Conservation (phyloP, 1,140 invertebrate species). For the Anastatus disparis region DNA sequence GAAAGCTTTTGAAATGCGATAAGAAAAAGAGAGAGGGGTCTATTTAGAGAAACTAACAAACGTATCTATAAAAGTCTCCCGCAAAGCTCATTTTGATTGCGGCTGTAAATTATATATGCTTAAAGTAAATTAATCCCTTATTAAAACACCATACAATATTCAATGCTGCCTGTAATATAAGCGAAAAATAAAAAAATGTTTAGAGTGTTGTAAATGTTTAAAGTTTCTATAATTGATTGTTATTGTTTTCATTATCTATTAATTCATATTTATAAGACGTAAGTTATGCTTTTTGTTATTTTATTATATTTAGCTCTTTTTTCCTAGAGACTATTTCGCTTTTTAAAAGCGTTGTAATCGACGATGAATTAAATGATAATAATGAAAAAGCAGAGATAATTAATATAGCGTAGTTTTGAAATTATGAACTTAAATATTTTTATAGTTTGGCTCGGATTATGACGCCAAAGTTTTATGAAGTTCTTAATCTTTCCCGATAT, state of each 20-base stretch:
- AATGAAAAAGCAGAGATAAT: too few species aligned
- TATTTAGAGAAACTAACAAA: conserved; percentile 37
- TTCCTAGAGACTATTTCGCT: too few species aligned
- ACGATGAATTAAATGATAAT: too few species aligned
- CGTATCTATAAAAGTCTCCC: conserved; percentile 41
- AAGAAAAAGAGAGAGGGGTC: background rate
- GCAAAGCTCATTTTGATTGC: conserved; percentile 32
- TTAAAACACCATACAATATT: conserved; percentile 36
- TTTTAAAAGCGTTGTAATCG: too few species aligned
- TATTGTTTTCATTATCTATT: conserved; percentile 26
- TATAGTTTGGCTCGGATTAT: too few species aligned
- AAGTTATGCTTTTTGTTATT: background rate
- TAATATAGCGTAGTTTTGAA: too few species aligned
- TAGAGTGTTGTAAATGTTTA: conserved; percentile 36
- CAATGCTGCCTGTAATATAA: conserved; percentile 42
- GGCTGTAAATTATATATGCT: conserved; percentile 58
- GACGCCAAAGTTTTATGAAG: too few species aligned
- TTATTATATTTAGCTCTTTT: too few species aligned
- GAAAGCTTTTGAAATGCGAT: conserved; percentile 23
- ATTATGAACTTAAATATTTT: too few species aligned
- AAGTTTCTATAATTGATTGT: conserved; percentile 30
- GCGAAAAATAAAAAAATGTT: too few species aligned
- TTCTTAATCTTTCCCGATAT: too few species aligned
- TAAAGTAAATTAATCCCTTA: conserved; percentile 49
- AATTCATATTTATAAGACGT: conserved; percentile 18